Evolutionary conservation across 2,113 vertebrate species (phyloP).

Genomic region (Calyptomena viridis): DNA sequence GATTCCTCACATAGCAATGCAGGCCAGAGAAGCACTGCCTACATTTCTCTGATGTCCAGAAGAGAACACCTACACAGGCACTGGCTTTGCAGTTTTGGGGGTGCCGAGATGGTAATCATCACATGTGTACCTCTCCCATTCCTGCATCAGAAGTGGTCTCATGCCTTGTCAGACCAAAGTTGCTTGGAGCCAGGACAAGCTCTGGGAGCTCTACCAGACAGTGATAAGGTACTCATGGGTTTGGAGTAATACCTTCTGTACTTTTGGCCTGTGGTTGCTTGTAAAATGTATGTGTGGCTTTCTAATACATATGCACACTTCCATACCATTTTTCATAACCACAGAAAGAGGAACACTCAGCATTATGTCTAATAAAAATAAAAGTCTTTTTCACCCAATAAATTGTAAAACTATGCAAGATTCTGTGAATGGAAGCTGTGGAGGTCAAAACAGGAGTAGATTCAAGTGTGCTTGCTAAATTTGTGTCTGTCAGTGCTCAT

Average conservation of each 20-base stretch:
- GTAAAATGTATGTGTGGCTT: not conserved
- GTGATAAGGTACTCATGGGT: not conserved
- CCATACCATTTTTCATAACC: not conserved
- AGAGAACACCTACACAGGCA: not conserved
- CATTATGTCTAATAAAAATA: not conserved
- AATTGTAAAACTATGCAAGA: not conserved
- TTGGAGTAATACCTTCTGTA: not conserved
- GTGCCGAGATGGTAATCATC: not conserved
- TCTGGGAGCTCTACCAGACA: not conserved
- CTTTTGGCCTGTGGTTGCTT: not conserved
- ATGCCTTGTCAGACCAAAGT: not conserved
- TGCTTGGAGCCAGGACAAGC: not conserved
- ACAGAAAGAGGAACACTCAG: not conserved
- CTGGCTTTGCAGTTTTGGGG: not conserved
- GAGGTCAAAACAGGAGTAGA: not conserved
- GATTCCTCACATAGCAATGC: not conserved
- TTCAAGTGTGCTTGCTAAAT: not conserved
- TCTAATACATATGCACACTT: not conserved
- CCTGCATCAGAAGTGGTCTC: not conserved
- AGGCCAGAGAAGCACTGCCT: not conserved
- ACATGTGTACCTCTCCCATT: not conserved
- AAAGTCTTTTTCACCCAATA: not conserved
- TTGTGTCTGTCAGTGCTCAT: not conserved
- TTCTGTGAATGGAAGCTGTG: not conserved
- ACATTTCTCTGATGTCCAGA: not conserved